A percentile compares a stretch with the other conserved stretches of the same genome.
phyloP scores from a whole-genome alignment of 2,797 vertebrate genomes.

The Tragelaphus oryx region DNA sequence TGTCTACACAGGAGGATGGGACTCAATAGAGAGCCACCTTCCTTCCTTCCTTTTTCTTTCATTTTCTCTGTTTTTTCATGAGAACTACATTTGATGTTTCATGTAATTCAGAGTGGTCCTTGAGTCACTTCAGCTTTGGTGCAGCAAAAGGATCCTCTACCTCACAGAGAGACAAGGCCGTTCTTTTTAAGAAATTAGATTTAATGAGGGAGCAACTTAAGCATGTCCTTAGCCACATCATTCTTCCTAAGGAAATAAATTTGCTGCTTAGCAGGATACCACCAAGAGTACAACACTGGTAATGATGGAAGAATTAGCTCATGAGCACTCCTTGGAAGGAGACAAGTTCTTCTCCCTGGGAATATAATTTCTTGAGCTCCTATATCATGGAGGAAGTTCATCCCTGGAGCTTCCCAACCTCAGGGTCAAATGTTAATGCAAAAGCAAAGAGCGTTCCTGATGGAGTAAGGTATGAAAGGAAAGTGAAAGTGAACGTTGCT shows the following conservation, averaged over 20 bases:
- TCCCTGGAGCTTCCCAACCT: background rate
- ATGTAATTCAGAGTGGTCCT: background rate
- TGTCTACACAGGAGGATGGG: background rate
- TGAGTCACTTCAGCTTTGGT: background rate
- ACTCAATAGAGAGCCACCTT: background rate
- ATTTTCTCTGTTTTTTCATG: background rate
- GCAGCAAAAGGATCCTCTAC: background rate
- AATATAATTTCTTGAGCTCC: background rate
- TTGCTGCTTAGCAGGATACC: background rate
- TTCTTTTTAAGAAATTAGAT: background rate
- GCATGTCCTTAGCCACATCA: background rate
- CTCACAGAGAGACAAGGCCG: background rate
- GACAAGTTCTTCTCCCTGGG: background rate
- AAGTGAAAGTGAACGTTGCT: background rate
- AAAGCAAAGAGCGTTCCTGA: background rate
- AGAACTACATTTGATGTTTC: background rate
- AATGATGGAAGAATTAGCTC: background rate
- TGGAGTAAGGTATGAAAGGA: background rate
- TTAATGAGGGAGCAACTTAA: conserved; percentile 14
- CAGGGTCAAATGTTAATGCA: background rate
- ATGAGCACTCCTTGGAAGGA: background rate
- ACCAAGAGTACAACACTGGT: background rate
- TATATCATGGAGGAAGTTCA: background rate
- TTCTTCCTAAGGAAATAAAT: conserved; percentile 37
- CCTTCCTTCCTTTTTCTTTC: background rate